Conservation (phyloP, 2,888 invertebrate species). For the Drosophila borealis region DNA sequence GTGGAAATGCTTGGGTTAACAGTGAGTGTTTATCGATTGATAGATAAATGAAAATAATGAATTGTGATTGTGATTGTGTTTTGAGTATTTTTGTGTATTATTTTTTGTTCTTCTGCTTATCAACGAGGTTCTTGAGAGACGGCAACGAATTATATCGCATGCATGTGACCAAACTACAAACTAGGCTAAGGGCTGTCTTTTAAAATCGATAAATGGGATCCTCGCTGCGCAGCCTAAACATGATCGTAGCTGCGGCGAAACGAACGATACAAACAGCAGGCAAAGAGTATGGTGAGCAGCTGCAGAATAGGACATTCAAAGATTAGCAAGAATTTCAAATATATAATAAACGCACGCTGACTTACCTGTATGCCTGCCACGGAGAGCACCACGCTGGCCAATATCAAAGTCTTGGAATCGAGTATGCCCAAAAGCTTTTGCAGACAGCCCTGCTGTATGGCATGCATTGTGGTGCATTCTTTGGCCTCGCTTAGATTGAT, state of each 20-base stretch:
- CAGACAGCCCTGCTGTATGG: conserved; percentile 89
- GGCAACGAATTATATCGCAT: conserved; percentile 54
- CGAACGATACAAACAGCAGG: conserved; percentile 96
- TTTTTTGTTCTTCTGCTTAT: conserved; percentile 15
- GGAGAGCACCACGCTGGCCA: conserved; percentile 93
- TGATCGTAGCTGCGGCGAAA: conserved; percentile 97
- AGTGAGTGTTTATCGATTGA: conserved; percentile 17
- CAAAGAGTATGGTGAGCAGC: conserved; percentile 95
- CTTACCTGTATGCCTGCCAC: conserved; percentile 94
- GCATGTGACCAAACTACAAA: conserved; percentile 58
- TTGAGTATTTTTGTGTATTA: conserved; percentile 1
- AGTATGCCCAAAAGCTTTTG: conserved; percentile 88
- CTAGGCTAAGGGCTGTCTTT: conserved; percentile 47
- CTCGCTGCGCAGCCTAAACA: conserved; percentile 86
- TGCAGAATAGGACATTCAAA: conserved; percentile 85
- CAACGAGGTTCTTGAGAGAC: conserved; percentile 45
- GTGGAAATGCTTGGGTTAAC: conserved; percentile 29
- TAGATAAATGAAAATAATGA: conserved; percentile 23
- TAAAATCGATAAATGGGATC: conserved; percentile 78
- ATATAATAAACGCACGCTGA: conserved; percentile 61
- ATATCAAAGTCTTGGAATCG: conserved; percentile 89
- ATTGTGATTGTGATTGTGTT: conserved; percentile 27
- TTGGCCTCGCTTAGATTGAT: conserved; percentile 86
- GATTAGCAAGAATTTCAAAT: neutral
- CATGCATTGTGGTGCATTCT: conserved; percentile 85